Conservation (phyloP, 2,888 invertebrate species). For the Chrysolina americana region DNA sequence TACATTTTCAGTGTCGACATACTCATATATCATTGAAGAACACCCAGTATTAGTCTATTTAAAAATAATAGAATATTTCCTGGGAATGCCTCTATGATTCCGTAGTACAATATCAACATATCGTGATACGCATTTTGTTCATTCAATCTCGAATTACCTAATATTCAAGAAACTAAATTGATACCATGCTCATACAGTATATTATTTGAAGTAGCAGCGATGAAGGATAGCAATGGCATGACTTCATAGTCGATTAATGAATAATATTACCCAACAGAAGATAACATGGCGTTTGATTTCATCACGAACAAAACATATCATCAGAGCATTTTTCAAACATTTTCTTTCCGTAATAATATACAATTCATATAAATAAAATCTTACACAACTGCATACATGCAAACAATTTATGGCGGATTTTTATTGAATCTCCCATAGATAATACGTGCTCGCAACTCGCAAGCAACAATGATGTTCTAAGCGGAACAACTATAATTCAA, state of each 20-base stretch:
- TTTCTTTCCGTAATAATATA: conserved; percentile 43
- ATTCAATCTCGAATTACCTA: conserved; percentile 4
- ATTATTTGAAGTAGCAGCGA: conserved; percentile 20
- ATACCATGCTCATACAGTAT: background rate
- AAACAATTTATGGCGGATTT: conserved; percentile 26
- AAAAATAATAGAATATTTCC: background rate
- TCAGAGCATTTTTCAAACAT: conserved; percentile 41
- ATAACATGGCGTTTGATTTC: conserved; percentile 38
- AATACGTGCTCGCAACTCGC: conserved; percentile 20
- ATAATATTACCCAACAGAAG: conserved; percentile 32
- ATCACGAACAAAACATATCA: conserved; percentile 46
- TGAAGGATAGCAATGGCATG: conserved; percentile 14
- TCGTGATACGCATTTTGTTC: background rate
- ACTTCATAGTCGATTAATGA: conserved; percentile 29
- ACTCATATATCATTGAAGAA: too few relatives aligned
- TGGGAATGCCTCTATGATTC: background rate
- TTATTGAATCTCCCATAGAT: background rate
- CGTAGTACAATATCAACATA: background rate
- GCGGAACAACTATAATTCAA: conserved; percentile 14
- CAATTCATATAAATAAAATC: conserved; percentile 51
- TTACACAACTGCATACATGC: conserved; percentile 49
- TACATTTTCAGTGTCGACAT: too few relatives aligned
- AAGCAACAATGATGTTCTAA: conserved; percentile 13
- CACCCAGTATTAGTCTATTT: background rate
- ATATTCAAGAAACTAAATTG: background rate